These are phyloP conservation scores for Isoperla grammatica DNA, from an alignment of 2,888 invertebrate species.

Conservation along the genomic window DNA sequence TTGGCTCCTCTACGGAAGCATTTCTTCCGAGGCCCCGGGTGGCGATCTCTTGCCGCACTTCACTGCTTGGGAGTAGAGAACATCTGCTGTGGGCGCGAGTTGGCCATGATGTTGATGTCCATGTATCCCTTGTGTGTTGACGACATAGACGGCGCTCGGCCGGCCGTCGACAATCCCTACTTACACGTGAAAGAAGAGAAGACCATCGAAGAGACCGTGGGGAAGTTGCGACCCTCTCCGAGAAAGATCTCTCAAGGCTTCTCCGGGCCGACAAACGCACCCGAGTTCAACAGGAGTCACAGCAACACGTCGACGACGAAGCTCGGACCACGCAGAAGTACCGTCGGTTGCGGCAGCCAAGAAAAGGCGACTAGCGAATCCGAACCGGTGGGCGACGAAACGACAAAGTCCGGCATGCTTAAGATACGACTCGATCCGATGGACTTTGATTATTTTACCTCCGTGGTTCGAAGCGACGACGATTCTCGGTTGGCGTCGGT, in stretches of 20 bases:
- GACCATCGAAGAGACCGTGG: constrained; percentile 17
- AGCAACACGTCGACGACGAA: constrained; percentile 25
- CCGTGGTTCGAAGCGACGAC: constrained; percentile 46
- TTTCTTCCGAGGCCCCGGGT: constrained; percentile 54
- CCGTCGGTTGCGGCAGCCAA: constrained; percentile 5
- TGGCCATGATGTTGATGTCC: constrained; percentile 55
- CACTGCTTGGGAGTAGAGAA: constrained; percentile 55
- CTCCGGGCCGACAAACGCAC: constrained; percentile 7
- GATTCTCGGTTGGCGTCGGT: constrained; percentile 36
- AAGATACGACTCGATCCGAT: constrained; percentile 54
- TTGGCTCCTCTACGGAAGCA: constrained; percentile 48
- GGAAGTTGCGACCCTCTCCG: constrained; percentile 19
- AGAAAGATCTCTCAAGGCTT: constrained; percentile 2
- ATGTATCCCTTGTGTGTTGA: constrained; percentile 44
- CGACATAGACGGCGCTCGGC: not conserved
- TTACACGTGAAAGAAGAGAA: constrained; percentile 13
- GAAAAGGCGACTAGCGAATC: constrained; percentile 45
- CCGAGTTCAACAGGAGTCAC: constrained; percentile 21
- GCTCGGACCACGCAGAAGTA: constrained; percentile 17
- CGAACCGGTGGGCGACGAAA: constrained; percentile 48
- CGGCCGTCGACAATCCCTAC: constrained; percentile 19
- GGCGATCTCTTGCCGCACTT: constrained; percentile 55
- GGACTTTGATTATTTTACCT: constrained; percentile 58
- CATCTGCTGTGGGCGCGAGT: constrained; percentile 55
- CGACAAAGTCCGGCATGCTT: constrained; percentile 48